These are phyloP conservation scores for Calephelis virginiensis DNA, from an alignment of 1,140 invertebrate genomes.

Conservation along the genomic window DNA sequence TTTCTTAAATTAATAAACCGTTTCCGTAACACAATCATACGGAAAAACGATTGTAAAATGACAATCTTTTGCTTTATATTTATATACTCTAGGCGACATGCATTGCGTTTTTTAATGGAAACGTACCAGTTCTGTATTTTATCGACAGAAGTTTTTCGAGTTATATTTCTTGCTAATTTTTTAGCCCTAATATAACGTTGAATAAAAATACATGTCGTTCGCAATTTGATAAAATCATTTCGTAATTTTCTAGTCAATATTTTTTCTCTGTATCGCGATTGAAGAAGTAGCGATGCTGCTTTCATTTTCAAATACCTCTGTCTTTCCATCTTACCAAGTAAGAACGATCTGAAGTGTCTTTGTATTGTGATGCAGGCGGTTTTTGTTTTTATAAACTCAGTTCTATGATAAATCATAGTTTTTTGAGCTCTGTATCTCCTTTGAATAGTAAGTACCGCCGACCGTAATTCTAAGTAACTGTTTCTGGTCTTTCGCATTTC, in stretches of 20 bases:
- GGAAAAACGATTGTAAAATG: slow-evolving; percentile 41
- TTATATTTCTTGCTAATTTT: slow-evolving; percentile 36
- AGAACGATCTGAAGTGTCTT: slow-evolving; percentile 46
- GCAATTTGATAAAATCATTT: slow-evolving; percentile 51
- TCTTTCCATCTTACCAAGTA: slow-evolving; percentile 47
- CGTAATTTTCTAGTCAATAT: slow-evolving; percentile 41
- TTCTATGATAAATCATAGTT: slow-evolving; percentile 39
- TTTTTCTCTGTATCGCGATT: slow-evolving; percentile 55
- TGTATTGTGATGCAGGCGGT: slow-evolving; percentile 56
- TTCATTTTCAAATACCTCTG: slow-evolving; percentile 47
- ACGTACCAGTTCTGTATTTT: slow-evolving; percentile 74
- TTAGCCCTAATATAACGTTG: slow-evolving; percentile 63
- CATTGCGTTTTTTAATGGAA: slow-evolving; percentile 45
- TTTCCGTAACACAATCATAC: slow-evolving; percentile 45
- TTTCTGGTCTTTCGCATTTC: slow-evolving; percentile 41
- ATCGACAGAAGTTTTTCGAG: slow-evolving; percentile 41
- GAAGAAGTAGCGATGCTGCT: slow-evolving; percentile 44
- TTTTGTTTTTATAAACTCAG: slow-evolving; percentile 35
- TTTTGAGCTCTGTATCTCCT: slow-evolving; percentile 44
- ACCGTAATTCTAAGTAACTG: slow-evolving; percentile 35
- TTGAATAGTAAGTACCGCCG: slow-evolving; percentile 41
- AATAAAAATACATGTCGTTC: slow-evolving; percentile 42
- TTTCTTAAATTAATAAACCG: slow-evolving; percentile 43
- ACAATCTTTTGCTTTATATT: slow-evolving; percentile 40
- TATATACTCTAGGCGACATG: slow-evolving; percentile 54